Conservation (phyloP, 2,888 invertebrate species). For the Hydrotaea diabolus region DNA sequence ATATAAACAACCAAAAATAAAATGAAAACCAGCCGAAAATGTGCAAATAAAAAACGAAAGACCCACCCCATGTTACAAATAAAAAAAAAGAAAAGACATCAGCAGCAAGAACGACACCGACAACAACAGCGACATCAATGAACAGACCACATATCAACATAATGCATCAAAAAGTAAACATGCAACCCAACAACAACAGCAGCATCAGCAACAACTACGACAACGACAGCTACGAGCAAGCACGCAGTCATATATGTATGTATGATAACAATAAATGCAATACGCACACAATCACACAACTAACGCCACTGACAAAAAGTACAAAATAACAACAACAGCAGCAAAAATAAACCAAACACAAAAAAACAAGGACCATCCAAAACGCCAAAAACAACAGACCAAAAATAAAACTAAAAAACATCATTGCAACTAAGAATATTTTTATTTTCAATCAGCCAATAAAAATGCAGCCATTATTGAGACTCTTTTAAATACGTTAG, state of each 20-base stretch:
- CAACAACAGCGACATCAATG: conserved; percentile 58
- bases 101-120: conserved; percentile 63
- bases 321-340: conserved; percentile 64
- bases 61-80: conserved; percentile 65
- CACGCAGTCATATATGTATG: conserved; percentile 24
- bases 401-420: conserved; percentile 64
- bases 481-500: conserved; percentile 60
- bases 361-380: conserved; percentile 67
- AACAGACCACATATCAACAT: conserved; percentile 66
- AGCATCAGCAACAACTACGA: conserved; percentile 12
- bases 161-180: conserved; percentile 59
- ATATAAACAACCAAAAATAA: conserved; percentile 38
- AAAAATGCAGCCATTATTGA: conserved; percentile 81
- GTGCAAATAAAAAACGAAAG: conserved; percentile 67
- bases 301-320: conserved; percentile 69
- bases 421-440: conserved; percentile 74
- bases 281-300: conserved; percentile 60
- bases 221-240: not conserved
- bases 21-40: conserved; percentile 57
- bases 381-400: conserved; percentile 70
- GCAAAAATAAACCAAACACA: conserved; percentile 68
- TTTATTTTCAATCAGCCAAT: conserved; percentile 80
- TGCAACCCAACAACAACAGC: conserved; percentile 38
- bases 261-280: conserved; percentile 31
- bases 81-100: conserved; percentile 39